A percentile compares a stretch with the other conserved stretches of the same genome.
Evolutionary conservation across 2,113 vertebrate species (phyloP).

Genomic region (Pelecanus crispus): DNA sequence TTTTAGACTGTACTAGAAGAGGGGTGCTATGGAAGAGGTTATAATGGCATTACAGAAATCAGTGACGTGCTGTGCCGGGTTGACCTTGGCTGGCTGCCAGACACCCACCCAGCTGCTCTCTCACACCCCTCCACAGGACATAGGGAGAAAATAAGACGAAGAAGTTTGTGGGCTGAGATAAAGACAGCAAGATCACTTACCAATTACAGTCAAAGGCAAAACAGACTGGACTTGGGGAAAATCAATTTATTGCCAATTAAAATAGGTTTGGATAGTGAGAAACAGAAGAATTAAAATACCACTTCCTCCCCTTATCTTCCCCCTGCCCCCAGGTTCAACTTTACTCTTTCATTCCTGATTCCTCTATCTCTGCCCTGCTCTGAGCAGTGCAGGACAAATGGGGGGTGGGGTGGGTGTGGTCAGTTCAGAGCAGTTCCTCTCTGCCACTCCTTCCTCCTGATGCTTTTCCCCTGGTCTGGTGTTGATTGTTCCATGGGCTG

Average conservation of each 20-base stretch:
- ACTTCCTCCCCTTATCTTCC: background rate
- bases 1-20: background rate
- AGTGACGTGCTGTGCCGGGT: background rate
- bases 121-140: background rate
- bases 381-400: background rate
- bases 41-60: background rate
- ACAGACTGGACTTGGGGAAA: background rate
- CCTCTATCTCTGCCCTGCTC: background rate
- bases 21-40: background rate
- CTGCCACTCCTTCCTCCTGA: background rate
- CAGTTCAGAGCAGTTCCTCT: background rate
- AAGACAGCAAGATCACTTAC: background rate
- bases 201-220: background rate
- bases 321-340: background rate
- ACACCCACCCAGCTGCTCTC: background rate
- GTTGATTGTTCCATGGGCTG: background rate
- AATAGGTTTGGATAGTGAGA: background rate
- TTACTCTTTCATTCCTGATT: background rate
- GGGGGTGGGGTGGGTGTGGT: rapidly evolving
- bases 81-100: background rate
- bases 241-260: background rate
- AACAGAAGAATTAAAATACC: background rate
- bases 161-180: background rate
- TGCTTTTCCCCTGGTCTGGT: background rate
- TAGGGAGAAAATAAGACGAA: background rate